Evolutionary conservation across 2,797 vertebrate genomes (phyloP).

Genomic region (Triplophysa bombifrons): DNA sequence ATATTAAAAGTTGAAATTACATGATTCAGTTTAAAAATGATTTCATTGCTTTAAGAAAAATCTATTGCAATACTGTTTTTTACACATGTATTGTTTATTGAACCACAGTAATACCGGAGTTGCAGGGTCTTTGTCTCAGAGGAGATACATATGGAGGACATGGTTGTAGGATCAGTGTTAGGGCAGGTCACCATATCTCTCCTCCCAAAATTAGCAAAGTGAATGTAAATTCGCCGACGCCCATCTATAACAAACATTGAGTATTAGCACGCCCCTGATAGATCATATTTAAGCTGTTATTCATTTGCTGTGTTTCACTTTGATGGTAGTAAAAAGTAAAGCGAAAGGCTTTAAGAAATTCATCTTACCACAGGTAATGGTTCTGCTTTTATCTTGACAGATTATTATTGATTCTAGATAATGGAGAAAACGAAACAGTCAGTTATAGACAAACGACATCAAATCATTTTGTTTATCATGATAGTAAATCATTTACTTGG

Average conservation of each 20-base stretch:
- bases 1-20: background rate
- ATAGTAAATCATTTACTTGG: background rate
- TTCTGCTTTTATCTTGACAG: background rate
- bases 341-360: background rate
- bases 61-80: no score
- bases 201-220: background rate
- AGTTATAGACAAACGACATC: background rate
- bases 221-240: background rate
- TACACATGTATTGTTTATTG: background rate
- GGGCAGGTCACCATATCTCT: background rate
- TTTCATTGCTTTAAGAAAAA: background rate
- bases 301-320: background rate
- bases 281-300: background rate
- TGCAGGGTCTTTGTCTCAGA: background rate
- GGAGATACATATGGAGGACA: background rate
- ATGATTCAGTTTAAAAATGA: background rate
- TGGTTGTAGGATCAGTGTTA: background rate
- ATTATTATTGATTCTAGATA: background rate
- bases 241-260: background rate
- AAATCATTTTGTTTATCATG: background rate
- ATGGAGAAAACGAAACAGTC: background rate
- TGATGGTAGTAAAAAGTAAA: background rate
- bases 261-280: background rate
- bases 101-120: background rate
- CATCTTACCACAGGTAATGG: constrained; percentile 15